Base-by-base conservation (phyloP, 1,140 invertebrate genomes). In the Teleopsis dalmanni region DNA sequence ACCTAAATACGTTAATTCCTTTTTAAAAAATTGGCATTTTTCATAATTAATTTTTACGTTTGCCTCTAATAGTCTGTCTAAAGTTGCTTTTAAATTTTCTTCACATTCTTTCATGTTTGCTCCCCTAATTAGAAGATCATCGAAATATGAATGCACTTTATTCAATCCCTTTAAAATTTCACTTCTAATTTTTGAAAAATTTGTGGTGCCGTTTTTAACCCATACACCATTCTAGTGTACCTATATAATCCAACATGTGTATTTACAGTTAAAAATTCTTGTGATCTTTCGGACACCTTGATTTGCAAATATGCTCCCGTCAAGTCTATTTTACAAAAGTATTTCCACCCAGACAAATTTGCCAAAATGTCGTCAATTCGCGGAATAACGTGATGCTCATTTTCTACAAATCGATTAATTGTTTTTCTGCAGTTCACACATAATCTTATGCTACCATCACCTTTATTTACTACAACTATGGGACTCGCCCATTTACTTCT, bases 11-110 rank as follows among this genome's bases (percentile, higher is more conserved):
- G 36, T 21, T 38, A 44, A 26, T 44, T 44, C 42, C 9, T 38
- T 19, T 19, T 46, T 14, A 26, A 40, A 37, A 27, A 48, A 43
- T 29, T 42, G n/a, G 21, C 48, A 49, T 55, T 75, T 75, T 34
- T 60, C 53, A 19, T 47, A 55, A 38, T 71, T 72, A 1, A 73
- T 36, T 13, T 37, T 45, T 11, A 50, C 35, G 29, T 50, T 36
- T n/a, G 14, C 22, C 16, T 38, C 8, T 13, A 36, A 44, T 38
- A 50, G 25, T 26, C 21, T 37, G 19, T 36, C 29, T 18, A 45
- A 14, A 18, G 26, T 36, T 16, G n/a, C 35, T 5, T 35, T 43
- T 14, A 43, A 43, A 40, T 46, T 46, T 10, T 21, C 22, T 38
- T 47, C 22, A 19, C 48, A 50, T 13, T 36, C 41, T 25, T 43